A percentile compares a stretch with the other conserved stretches of the same genome.
Conservation (phyloP, 2,113 vertebrate genomes). For the Ceyx cyanopectus region DNA sequence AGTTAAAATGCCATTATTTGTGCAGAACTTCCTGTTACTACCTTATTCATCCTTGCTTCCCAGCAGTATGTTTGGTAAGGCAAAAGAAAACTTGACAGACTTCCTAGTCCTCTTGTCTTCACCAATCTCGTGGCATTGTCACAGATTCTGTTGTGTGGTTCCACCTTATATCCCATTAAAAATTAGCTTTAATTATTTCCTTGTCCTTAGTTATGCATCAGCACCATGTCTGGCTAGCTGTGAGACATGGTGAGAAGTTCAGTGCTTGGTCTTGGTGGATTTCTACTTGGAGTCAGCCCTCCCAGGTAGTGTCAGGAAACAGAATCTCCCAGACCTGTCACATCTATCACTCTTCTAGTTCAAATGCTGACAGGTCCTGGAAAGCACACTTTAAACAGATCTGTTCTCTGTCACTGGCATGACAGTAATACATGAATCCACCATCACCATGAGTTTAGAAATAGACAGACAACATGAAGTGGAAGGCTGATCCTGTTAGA, state of each 20-base stretch:
- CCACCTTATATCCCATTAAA: not conserved
- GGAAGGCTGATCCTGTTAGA: constrained; percentile 14
- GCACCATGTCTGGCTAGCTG: not conserved
- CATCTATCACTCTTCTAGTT: constrained; percentile 56
- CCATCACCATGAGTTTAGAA: constrained; percentile 54
- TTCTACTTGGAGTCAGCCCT: constrained; percentile 1
- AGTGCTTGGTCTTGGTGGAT: not conserved
- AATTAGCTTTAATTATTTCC: not conserved
- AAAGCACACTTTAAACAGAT: constrained; percentile 34
- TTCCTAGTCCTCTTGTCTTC: not conserved
- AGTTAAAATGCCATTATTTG: not conserved
- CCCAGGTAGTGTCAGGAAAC: constrained; percentile 16
- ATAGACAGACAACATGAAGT: constrained; percentile 12
- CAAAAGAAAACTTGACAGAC: not conserved
- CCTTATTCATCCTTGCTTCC: not conserved
- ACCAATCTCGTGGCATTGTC: fast-evolving
- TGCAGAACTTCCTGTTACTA: not conserved
- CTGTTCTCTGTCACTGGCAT: constrained; percentile 62
- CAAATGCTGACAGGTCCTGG: constrained; percentile 45
- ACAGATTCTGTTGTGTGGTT: not conserved
- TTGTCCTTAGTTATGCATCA: not conserved
- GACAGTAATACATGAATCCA: constrained; percentile 51
- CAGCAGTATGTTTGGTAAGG: not conserved
- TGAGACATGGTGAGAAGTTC: not conserved
- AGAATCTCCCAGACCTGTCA: constrained; percentile 36